phyloP scores from a whole-genome alignment of 1,140 invertebrate species.

The Ptiloglossa arizonensis region DNA sequence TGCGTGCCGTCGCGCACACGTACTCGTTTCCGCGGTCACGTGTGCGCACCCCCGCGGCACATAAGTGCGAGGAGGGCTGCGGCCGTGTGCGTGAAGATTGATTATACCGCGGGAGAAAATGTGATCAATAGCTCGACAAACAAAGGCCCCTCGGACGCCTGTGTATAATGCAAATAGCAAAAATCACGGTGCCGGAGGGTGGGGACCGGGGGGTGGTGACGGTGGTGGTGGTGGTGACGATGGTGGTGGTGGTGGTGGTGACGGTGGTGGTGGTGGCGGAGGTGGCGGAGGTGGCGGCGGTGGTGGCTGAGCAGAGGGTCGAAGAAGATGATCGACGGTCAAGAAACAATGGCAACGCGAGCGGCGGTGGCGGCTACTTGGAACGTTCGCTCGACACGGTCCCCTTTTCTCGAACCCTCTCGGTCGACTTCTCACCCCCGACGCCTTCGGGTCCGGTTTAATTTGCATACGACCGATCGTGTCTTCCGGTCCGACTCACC shows the following conservation, averaged over 20 bases:
- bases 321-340: conserved; percentile 54
- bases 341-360: conserved; percentile 67
- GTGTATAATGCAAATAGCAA: conserved; percentile 79
- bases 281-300: background rate
- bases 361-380: conserved; percentile 64
- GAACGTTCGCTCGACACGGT: conserved; percentile 56
- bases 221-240: background rate
- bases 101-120: conserved; percentile 81
- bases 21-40: conserved; percentile 60
- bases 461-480: conserved; percentile 67
- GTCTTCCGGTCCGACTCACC: conserved; percentile 64
- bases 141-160: conserved; percentile 75
- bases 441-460: conserved; percentile 52
- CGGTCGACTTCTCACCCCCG: conserved; percentile 60
- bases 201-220: background rate
- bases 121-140: conserved; percentile 81
- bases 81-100: conserved; percentile 79
- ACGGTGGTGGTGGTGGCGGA: background rate
- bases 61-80: conserved; percentile 68
- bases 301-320: conserved; percentile 2
- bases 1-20: conserved; percentile 63
- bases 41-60: conserved; percentile 52
- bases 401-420: conserved; percentile 50
- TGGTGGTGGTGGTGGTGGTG: background rate
- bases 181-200: conserved; percentile 74